Evolutionary conservation across 1,140 invertebrate species (phyloP).

Genomic region (Fopius arisanus): DNA sequence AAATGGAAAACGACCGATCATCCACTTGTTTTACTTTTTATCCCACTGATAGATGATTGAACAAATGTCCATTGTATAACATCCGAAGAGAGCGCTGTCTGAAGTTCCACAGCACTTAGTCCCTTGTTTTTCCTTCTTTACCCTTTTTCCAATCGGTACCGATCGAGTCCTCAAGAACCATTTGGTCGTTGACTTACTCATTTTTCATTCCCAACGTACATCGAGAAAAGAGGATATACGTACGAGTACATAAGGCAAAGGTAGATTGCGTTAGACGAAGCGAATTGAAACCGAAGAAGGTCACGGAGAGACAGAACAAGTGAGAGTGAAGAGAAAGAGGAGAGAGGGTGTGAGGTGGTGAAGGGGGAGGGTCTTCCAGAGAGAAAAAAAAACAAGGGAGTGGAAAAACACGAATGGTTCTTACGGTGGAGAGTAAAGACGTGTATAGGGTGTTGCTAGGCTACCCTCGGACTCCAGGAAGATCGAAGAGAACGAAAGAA

Average conservation of each 20-base stretch:
- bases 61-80: background rate
- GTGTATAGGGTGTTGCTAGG: conserved; percentile 2
- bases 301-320: conserved; percentile 2
- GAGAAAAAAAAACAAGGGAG: background rate
- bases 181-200: conserved; percentile 8
- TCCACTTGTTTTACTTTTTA: background rate
- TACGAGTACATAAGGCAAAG: background rate
- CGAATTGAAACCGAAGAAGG: conserved; percentile 14
- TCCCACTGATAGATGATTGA: background rate
- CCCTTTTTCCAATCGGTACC: background rate
- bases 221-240: background rate
- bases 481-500: background rate
- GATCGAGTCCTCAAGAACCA: background rate
- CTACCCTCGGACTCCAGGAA: background rate
- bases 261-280: conserved; percentile 8
- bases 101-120: background rate
- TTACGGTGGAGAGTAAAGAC: background rate
- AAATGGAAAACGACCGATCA: background rate
- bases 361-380: background rate
- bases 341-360: background rate
- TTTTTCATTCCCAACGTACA: conserved; percentile 8
- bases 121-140: background rate
- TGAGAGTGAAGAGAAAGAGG: background rate
- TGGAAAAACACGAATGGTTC: conserved; percentile 5
- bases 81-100: background rate